Conservation (phyloP, 2,113 vertebrate species). For the Glaucomys volans region DNA sequence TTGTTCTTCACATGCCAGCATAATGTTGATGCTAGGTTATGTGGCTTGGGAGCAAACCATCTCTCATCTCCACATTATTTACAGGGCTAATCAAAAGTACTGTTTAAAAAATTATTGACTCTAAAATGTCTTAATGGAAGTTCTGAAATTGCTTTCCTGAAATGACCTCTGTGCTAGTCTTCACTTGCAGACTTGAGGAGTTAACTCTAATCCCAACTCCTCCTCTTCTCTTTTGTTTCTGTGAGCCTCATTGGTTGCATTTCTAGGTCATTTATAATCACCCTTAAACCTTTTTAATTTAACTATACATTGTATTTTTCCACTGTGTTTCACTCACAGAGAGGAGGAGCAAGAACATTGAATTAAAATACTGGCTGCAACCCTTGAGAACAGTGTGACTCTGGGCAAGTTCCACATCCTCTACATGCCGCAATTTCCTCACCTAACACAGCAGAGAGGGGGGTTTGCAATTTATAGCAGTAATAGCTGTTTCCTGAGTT, state of each 20-base stretch:
- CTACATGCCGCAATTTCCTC: not conserved
- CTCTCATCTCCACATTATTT: conserved; percentile 17
- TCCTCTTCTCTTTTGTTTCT: not conserved
- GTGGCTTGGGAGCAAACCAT: conserved; percentile 1
- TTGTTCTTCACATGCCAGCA: not conserved
- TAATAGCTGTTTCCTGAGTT: not conserved
- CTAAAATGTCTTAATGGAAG: conserved; percentile 17
- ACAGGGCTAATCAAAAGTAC: not conserved
- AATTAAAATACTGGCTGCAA: not conserved
- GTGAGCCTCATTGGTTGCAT: not conserved
- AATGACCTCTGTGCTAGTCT: not conserved
- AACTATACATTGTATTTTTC: not conserved
- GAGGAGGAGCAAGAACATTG: not conserved
- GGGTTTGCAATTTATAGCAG: not conserved
- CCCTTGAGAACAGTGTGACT: not conserved
- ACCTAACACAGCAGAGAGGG: not conserved
- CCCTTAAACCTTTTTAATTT: not conserved
- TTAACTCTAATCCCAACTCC: not conserved
- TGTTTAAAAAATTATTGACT: conserved; percentile 30
- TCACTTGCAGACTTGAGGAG: not conserved
- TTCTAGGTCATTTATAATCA: conserved; percentile 27
- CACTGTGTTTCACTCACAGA: not conserved
- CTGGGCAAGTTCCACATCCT: not conserved
- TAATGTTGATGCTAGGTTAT: not conserved
- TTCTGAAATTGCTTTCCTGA: conserved; percentile 44